Percentiles rank a stretch among this genome's conserved stretches.
These are phyloP conservation scores for Nasonia giraulti DNA, from an alignment of 1,140 invertebrate genomes.

Conservation along the genomic window DNA sequence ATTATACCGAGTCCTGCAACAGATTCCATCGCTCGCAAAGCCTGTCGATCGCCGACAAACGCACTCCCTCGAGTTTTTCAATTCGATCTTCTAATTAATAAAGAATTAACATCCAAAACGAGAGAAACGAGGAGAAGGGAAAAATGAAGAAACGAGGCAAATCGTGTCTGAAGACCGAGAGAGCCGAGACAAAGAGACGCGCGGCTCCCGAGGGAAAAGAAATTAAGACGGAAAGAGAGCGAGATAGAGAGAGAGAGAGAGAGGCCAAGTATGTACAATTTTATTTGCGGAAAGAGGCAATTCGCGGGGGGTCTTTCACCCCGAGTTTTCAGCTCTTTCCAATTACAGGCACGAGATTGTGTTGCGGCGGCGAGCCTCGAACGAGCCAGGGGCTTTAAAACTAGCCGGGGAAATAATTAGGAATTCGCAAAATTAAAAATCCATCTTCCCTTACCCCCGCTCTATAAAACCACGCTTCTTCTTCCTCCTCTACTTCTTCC, in stretches of 20 bases:
- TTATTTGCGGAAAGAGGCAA: constrained; percentile 47
- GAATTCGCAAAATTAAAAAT: constrained; percentile 64
- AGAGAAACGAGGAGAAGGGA: background rate
- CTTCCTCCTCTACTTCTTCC: background rate
- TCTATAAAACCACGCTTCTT: background rate
- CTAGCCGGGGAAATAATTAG: constrained; percentile 60
- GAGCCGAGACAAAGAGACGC: background rate
- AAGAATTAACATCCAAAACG: constrained; percentile 47
- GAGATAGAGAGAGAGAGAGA: background rate
- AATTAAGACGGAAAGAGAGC: constrained; percentile 21
- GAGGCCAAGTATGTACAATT: constrained; percentile 46
- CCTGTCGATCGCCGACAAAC: constrained; percentile 1
- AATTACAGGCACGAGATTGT: constrained; percentile 61
- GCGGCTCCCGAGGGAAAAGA: constrained; percentile 6
- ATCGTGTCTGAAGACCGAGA: background rate
- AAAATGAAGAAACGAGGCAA: background rate
- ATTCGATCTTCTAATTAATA: constrained; percentile 52
- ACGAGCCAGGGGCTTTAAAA: constrained; percentile 55
- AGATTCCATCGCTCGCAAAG: background rate
- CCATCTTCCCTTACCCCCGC: constrained; percentile 54
- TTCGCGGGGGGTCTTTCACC: constrained; percentile 41
- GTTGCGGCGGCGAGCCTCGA: constrained; percentile 41
- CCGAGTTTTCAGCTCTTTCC: constrained; percentile 55
- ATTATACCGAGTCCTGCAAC: background rate
- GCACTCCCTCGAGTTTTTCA: constrained; percentile 47